Evolutionary conservation across 1,140 invertebrate genomes (phyloP).

Genomic region (Hylaeus volcanicus): DNA sequence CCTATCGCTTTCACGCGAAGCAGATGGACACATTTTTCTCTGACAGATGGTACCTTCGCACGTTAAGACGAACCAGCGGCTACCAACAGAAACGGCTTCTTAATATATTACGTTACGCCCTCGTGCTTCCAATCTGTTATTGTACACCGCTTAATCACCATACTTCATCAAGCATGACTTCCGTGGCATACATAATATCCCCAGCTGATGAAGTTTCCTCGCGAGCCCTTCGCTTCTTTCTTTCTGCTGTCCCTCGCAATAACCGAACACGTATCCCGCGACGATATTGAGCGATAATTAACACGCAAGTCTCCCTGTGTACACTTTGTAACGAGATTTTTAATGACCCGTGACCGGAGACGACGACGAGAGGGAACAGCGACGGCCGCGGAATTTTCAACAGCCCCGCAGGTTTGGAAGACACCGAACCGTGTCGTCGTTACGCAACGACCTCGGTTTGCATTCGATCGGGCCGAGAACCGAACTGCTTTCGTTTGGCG

Average conservation of each 20-base stretch:
- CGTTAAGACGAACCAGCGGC: conserved; percentile 52
- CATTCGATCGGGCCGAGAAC: conserved; percentile 8
- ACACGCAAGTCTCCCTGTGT: conserved; percentile 19
- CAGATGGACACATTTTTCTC: conserved; percentile 51
- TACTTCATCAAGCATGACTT: conserved; percentile 59
- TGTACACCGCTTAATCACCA: conserved; percentile 56
- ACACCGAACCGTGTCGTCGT: too few species aligned
- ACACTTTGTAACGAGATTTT: conserved; percentile 42
- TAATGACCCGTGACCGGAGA: conserved; percentile 34
- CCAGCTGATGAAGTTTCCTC: conserved; percentile 42
- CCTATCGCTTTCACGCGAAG: neutral
- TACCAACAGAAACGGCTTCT: conserved; percentile 53
- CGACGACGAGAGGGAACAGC: neutral
- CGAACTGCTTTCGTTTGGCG: neutral
- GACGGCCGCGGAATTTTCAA: neutral
- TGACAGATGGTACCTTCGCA: conserved; percentile 58
- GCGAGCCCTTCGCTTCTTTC: neutral
- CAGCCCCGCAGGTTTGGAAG: neutral
- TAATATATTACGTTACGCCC: conserved; percentile 58
- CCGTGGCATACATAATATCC: conserved; percentile 45
- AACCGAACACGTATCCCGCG: conserved; percentile 25
- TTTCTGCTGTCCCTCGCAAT: neutral
- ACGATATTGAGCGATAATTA: conserved; percentile 43
- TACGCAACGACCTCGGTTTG: neutral
- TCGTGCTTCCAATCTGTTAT: conserved; percentile 59